Conservation (phyloP, 1,140 invertebrate genomes). For the Ceratina calcarata region DNA sequence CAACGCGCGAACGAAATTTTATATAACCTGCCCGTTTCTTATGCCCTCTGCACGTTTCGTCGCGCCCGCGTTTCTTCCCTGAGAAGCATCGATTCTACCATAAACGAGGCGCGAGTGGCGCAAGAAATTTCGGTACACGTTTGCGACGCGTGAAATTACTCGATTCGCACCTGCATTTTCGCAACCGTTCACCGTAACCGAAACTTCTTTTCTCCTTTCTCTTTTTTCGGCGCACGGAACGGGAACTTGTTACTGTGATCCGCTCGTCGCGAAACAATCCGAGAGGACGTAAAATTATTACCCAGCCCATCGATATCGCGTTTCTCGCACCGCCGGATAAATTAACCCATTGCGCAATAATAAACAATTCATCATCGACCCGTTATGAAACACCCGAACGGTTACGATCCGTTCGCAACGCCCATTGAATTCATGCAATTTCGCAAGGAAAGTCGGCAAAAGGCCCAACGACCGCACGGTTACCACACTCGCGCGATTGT, state of each 20-base stretch:
- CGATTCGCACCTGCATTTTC: slow-evolving; percentile 16
- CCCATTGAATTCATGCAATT: neutral
- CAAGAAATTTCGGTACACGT: slow-evolving; percentile 2
- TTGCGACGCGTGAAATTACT: slow-evolving; percentile 17
- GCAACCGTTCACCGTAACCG: neutral
- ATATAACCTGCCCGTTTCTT: neutral
- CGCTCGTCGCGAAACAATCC: neutral
- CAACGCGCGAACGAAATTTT: slow-evolving; percentile 1
- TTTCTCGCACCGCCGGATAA: neutral
- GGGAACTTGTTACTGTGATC: neutral
- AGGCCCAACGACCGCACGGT: neutral
- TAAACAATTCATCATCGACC: slow-evolving; percentile 33
- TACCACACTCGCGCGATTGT: slow-evolving; percentile 27
- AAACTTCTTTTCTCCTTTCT: neutral
- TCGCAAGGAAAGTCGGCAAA: slow-evolving; percentile 20
- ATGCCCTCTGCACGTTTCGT: neutral
- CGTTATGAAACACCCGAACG: neutral
- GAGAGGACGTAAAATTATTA: neutral
- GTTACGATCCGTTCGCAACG: neutral
- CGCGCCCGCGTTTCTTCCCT: neutral
- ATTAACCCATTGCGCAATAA: slow-evolving; percentile 18
- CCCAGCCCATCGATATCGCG: neutral
- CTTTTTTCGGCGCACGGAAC: neutral
- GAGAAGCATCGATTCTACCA: neutral
- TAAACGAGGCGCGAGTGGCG: neutral